Base-by-base conservation (phyloP, 2,888 invertebrate species). In the Netelia fuscicornis region DNA sequence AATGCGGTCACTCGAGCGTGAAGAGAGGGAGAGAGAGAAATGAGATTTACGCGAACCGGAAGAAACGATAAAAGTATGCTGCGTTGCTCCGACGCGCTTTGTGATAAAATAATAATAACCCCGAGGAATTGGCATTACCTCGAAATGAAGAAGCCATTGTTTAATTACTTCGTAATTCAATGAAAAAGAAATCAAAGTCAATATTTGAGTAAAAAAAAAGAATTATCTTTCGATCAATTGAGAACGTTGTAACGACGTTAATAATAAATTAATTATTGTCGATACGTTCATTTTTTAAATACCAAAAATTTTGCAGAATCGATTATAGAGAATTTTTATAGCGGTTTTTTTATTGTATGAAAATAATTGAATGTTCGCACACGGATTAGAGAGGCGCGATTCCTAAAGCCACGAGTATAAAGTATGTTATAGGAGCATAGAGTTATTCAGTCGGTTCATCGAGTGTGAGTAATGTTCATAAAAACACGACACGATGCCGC, bases 1-100 rank as follows among this genome's bases (percentile, higher is more conserved):
- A 93, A 93, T 92, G 93, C 87, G 91, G 79, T 88, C 90, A 89
- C 87, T 92, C 89, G 90, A 82, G 90, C 90, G 92, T 90, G 68
- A 88, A 86, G 88, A 86, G 25, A 52, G 84, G 85, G 88, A 86
- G 81, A 83, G 85, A 85, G 70, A 74, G 84, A 68, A 64, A 85
- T 82, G 71, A 74, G 76, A 58, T 82, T 81, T 81, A 81, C 81
- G 74, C 83, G 25, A 71, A 85, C 71, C 81, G 81, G 84, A 84
- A 81, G 79, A 80, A 77, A 86, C 76, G 71, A 83, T 81, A 83
- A 85, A 67, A 75, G 25, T 76, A 72, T 70, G 58, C 62, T 67
- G 77, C 30, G 70, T 20, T 70, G 58, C 71, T 72, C 76, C 78
- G 48, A 71, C 62, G 58, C 77, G 65, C 81, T 75, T 85, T 85